Conservation (phyloP, 2,888 invertebrate genomes). For the Leptinotarsa juncta region DNA sequence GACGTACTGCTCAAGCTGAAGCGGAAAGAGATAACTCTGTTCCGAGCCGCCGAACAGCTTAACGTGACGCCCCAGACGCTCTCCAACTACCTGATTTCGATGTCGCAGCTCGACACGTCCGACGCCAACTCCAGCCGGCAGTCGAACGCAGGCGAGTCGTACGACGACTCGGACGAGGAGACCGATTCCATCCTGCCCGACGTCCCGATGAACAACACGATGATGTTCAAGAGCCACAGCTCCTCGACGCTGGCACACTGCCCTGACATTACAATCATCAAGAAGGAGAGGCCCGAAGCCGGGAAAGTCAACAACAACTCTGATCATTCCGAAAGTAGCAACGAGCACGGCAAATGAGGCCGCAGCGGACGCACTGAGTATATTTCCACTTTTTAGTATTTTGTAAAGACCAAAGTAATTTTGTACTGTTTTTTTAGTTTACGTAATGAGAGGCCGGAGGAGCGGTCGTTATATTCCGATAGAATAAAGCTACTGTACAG, state of each 20-base stretch:
- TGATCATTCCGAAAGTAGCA: constrained; percentile 64
- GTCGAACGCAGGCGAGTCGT: constrained; percentile 63
- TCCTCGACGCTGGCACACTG: constrained; percentile 66
- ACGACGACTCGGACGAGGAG: constrained; percentile 66
- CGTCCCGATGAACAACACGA: constrained; percentile 64
- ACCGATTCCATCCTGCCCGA: constrained; percentile 66
- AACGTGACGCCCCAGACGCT: constrained; percentile 82
- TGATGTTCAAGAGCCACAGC: constrained; percentile 54
- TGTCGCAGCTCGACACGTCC: constrained; percentile 67
- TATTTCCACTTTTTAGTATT: constrained; percentile 65
- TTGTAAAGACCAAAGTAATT: constrained; percentile 67
- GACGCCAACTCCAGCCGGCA: constrained; percentile 64
- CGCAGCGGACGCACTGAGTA: constrained; percentile 41
- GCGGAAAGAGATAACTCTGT: constrained; percentile 78
- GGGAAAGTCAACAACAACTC: constrained; percentile 65
- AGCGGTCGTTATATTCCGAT: constrained; percentile 1
- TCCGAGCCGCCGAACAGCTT: constrained; percentile 79
- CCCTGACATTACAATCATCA: constrained; percentile 73
- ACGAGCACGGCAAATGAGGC: constrained; percentile 58
- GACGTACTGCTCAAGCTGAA: constrained; percentile 79
- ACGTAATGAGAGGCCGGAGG: not conserved
- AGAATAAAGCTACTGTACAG: constrained; percentile 20
- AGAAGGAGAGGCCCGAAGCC: constrained; percentile 68
- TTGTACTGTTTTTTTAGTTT: constrained; percentile 57
- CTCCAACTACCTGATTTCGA: constrained; percentile 76